phyloP scores from a whole-genome alignment of 2,797 vertebrate species.

The Paramormyrops hopkinsi region DNA sequence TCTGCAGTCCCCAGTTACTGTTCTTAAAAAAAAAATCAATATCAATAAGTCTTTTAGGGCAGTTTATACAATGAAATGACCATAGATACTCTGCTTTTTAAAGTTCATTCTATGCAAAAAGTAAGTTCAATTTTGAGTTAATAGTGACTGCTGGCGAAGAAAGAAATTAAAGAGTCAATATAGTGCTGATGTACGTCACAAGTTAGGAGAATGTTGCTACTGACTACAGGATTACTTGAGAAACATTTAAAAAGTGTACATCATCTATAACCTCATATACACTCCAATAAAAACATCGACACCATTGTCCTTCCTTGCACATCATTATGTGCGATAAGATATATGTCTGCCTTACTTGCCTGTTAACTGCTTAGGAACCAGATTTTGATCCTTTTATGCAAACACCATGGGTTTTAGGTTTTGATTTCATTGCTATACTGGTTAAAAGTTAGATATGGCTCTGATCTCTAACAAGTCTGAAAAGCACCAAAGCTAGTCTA shows the following conservation, averaged over 20 bases:
- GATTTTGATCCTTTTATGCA: not conserved
- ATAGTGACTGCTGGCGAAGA: not conserved
- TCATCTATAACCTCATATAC: not conserved
- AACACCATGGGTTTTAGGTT: not conserved
- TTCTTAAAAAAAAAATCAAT: conserved; percentile 15
- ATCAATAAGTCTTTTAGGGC: not conserved
- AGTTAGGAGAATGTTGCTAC: not conserved
- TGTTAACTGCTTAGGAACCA: not conserved
- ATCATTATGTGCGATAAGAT: not conserved
- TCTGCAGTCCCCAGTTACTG: conserved; percentile 57
- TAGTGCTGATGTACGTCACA: not conserved
- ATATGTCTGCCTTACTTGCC: not conserved
- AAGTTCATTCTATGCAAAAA: not conserved
- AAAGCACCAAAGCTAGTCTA: not conserved
- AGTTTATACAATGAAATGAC: not conserved
- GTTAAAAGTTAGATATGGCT: not conserved
- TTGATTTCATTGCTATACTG: not conserved
- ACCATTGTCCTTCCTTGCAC: not conserved
- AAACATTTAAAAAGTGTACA: not conserved
- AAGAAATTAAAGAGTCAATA: not conserved
- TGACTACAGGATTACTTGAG: not conserved
- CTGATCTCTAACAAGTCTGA: not conserved
- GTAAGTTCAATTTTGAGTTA: not conserved
- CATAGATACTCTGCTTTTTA: not conserved
- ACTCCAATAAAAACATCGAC: not conserved